These are phyloP conservation scores for Erynnis tages DNA, from an alignment of 2,888 invertebrate species.

Conservation along the genomic window DNA sequence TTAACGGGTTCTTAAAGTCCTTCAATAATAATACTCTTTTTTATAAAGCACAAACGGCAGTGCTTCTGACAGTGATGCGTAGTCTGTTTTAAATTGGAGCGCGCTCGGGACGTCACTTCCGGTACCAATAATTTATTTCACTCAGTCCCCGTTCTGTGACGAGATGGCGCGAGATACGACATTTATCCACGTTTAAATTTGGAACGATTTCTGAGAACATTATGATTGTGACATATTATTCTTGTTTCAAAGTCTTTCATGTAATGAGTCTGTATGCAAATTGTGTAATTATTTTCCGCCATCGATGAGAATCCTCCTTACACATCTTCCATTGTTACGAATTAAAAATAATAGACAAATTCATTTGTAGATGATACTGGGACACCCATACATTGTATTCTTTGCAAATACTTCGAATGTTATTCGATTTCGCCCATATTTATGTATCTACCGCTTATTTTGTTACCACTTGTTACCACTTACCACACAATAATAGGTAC, in stretches of 20 bases:
- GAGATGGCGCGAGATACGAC: slow-evolving; percentile 69
- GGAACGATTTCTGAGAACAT: slow-evolving; percentile 67
- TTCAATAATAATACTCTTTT: slow-evolving; percentile 9
- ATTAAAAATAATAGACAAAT: too few relatives aligned
- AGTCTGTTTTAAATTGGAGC: slow-evolving; percentile 74
- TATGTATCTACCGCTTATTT: too few relatives aligned
- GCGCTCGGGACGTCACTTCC: slow-evolving; percentile 74
- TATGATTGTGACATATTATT: slow-evolving; percentile 60
- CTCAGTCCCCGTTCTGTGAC: slow-evolving; percentile 71
- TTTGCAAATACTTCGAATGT: too few relatives aligned
- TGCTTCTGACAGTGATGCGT: slow-evolving; percentile 43
- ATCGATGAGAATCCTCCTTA: background rate
- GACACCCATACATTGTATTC: too few relatives aligned
- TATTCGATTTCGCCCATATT: too few relatives aligned
- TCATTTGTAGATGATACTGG: too few relatives aligned
- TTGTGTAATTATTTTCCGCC: background rate
- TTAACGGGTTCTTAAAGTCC: slow-evolving; percentile 3
- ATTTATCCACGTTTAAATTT: slow-evolving; percentile 69
- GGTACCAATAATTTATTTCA: slow-evolving; percentile 78
- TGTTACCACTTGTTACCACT: too few relatives aligned
- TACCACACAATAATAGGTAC: too few relatives aligned
- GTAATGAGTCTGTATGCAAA: background rate
- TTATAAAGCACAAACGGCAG: slow-evolving; percentile 25
- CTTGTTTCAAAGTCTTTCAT: slow-evolving; percentile 29
- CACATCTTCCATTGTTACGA: too few relatives aligned